phyloP scores from a whole-genome alignment of 1,140 invertebrate species.

The Micrasema minimum region DNA sequence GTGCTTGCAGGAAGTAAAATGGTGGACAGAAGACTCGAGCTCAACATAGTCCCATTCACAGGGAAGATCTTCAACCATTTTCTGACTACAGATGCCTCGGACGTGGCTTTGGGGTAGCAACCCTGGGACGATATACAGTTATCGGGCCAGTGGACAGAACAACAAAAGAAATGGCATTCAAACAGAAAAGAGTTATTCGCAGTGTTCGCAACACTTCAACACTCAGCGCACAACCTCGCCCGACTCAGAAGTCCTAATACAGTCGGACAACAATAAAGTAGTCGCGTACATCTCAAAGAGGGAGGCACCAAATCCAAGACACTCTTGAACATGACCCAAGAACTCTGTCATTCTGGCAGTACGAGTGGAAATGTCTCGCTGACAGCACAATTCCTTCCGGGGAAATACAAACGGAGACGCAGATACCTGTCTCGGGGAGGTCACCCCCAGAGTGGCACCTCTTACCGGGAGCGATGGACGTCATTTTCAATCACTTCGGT shows the following conservation, averaged over 20 bases:
- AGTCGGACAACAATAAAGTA: slow-evolving; percentile 52
- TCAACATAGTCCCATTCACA: background rate
- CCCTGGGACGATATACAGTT: background rate
- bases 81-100: slow-evolving; percentile 39
- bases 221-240: background rate
- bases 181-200: slow-evolving; percentile 55
- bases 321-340: slow-evolving; percentile 49
- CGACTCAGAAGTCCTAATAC: slow-evolving; percentile 46
- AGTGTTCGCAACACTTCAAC: background rate
- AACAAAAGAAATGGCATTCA: background rate
- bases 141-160: background rate
- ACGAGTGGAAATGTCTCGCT: slow-evolving; percentile 49
- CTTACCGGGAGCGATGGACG: background rate
- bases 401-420: background rate
- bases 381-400: slow-evolving; percentile 47
- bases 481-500: slow-evolving; percentile 53
- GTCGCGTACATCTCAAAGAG: slow-evolving; percentile 51
- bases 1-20: background rate
- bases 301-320: slow-evolving; percentile 52
- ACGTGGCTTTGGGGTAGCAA: background rate
- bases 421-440: background rate
- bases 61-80: slow-evolving; percentile 47
- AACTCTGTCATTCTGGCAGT: slow-evolving; percentile 50
- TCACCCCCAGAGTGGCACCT: slow-evolving; percentile 1
- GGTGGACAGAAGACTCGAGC: background rate